Evolutionary conservation across 2,888 invertebrate genomes (phyloP).

Genomic region (Hemicrepidius hirtus): DNA sequence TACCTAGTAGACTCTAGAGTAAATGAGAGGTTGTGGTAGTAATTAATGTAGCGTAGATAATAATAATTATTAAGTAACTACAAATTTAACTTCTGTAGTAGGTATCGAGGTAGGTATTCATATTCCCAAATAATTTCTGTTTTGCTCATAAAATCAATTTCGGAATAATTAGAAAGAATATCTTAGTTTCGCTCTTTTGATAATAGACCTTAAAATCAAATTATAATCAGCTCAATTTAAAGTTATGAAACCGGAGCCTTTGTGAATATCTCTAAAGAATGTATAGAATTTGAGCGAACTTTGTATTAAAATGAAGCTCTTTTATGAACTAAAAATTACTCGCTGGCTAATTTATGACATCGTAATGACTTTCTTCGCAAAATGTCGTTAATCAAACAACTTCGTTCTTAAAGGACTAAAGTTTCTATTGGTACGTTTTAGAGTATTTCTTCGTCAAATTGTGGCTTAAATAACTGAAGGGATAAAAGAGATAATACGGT

Average conservation of each 20-base stretch:
- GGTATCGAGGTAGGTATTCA: too few species aligned
- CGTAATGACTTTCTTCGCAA: constrained; percentile 66
- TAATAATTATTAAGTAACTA: too few species aligned
- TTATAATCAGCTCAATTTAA: constrained; percentile 46
- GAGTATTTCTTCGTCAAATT: constrained; percentile 56
- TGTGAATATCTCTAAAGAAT: constrained; percentile 40
- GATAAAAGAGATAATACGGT: constrained; percentile 49
- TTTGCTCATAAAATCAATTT: constrained; percentile 8
- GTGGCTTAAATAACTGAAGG: constrained; percentile 61
- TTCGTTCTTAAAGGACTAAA: constrained; percentile 61
- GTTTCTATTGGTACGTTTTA: constrained; percentile 62
- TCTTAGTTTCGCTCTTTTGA: constrained; percentile 20
- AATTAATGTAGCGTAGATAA: too few species aligned
- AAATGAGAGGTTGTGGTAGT: too few species aligned
- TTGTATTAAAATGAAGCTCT: constrained; percentile 46
- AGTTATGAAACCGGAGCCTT: constrained; percentile 40
- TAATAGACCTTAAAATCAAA: constrained; percentile 35
- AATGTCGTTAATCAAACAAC: constrained; percentile 67
- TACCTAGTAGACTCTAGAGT: too few species aligned
- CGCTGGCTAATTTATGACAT: constrained; percentile 67
- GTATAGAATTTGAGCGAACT: constrained; percentile 45
- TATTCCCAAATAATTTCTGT: too few species aligned
- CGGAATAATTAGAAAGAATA: constrained; percentile 15
- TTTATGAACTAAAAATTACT: constrained; percentile 59
- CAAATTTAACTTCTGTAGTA: too few species aligned